These are phyloP conservation scores for Microctonus brassicae DNA, from an alignment of 2,888 invertebrate species.

Conservation along the genomic window DNA sequence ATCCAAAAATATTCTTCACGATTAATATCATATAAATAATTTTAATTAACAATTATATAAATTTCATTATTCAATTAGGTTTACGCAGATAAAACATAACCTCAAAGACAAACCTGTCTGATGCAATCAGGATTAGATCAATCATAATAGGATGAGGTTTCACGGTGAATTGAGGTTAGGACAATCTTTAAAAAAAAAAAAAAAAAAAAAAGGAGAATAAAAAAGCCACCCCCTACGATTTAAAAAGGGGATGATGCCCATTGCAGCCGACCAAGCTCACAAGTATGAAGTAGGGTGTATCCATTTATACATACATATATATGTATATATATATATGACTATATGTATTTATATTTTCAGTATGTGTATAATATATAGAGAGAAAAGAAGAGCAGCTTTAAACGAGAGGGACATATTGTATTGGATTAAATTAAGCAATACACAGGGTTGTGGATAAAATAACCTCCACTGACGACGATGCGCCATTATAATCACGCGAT, in stretches of 20 bases:
- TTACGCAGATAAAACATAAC: slow-evolving; percentile 12
- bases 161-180: slow-evolving; percentile 64
- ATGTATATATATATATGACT: not conserved
- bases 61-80: not conserved
- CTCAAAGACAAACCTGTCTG: slow-evolving; percentile 60
- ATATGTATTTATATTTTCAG: too few relatives aligned
- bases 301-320: slow-evolving; percentile 21
- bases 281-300: slow-evolving; percentile 17
- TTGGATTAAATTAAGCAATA: slow-evolving; percentile 69
- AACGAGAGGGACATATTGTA: slow-evolving; percentile 63
- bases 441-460: slow-evolving; percentile 52
- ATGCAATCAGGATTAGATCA: slow-evolving; percentile 62
- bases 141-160: slow-evolving; percentile 68
- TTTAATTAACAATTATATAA: not conserved
- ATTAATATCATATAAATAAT: too few relatives aligned
- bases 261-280: slow-evolving; percentile 32
- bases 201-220: slow-evolving; percentile 65
- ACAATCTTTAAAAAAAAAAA: slow-evolving; percentile 68
- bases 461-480: slow-evolving; percentile 46
- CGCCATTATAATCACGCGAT: slow-evolving; percentile 58
- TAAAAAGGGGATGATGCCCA: slow-evolving; percentile 52
- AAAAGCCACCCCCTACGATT: slow-evolving; percentile 60
- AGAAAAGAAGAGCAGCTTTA: slow-evolving; percentile 29
- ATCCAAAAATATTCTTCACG: too few relatives aligned
- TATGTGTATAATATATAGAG: too few relatives aligned